Evolutionary conservation across 1,140 invertebrate genomes (phyloP), one percentile per base, ranked within the genome.

Genomic region (Physella acuta): DNA sequence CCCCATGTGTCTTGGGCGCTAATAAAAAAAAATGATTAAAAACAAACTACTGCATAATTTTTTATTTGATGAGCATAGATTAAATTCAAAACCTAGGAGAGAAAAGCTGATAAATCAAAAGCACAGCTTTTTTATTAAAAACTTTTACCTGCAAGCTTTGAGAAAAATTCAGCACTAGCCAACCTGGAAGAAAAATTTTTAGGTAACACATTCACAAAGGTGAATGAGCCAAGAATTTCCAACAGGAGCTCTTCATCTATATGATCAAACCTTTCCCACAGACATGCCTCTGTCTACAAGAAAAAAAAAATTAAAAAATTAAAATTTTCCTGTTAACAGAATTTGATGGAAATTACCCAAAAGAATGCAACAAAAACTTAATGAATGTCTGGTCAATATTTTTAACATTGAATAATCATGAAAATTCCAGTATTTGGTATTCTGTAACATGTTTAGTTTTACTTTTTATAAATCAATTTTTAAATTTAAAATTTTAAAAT

Each of bases 121-220:
- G n/a, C 31, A 61, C 2, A 3, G n/a, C n/a, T n/a, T n/a, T n/a
- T n/a, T n/a, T n/a, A n/a, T n/a, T n/a, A n/a, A n/a, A n/a, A 36
- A 24, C 16, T 71, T 70, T 70, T 71, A 79, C 79, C 64, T 72
- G 88, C 86, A 33, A 92, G 76, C 71, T 88, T 87, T 55, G 89
- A 85, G 51, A 91, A 78, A 75, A 91, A 90, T 67, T 89, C 86
- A 11, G 87, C 82, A 69, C 87, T 89, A 69, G 91, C 90, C 52
- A 92, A 84, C 74, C 86, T 88, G 14, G 87, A 84, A 0, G 88
- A 81, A 78, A 91, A 89, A 75, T 90, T 89, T 0, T 89, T 52
- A 11, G 91, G 91, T 82, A 88, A 88, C 75, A 88, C 88, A 64
- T 88, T 83, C 20, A 91, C 76, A 82, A 90, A 92, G 51, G 90